phyloP scores from a whole-genome alignment of 2,797 vertebrate species.

The Acanthopagrus latus region DNA sequence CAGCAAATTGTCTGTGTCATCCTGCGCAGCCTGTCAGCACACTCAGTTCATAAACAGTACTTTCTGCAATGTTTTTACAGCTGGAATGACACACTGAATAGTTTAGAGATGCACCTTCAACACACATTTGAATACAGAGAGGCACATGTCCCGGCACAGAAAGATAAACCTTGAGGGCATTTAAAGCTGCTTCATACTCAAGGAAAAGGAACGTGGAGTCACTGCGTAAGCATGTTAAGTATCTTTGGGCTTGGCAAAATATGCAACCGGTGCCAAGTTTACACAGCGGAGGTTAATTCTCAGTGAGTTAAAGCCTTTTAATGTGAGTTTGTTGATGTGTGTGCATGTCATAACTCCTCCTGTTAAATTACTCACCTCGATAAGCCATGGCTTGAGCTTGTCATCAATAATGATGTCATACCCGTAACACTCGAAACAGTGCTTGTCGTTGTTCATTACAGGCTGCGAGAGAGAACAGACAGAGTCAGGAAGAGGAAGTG shows the following conservation, averaged over 20 bases:
- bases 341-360: not conserved
- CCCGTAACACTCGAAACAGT: conserved; percentile 99
- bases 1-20: not conserved
- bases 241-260: conserved; percentile 19
- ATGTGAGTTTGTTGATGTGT: not conserved
- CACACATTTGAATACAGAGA: conserved; percentile 24
- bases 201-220: conserved; percentile 39
- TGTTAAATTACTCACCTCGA: conserved; percentile 89
- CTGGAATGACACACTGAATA: not conserved
- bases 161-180: conserved; percentile 48
- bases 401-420: conserved; percentile 99
- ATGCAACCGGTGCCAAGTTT: not conserved
- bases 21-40: not conserved
- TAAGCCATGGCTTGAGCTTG: conserved; percentile 97
- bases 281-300: not conserved
- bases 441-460: conserved; percentile 99
- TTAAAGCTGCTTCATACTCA: conserved; percentile 48
- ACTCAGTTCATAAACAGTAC: not conserved
- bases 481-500: conserved; percentile 12
- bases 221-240: conserved; percentile 35
- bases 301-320: not conserved
- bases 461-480: conserved; percentile 82
- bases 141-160: conserved; percentile 13
- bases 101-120: conserved; percentile 42
- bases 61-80: not conserved